Percentiles rank a stretch among this genome's conserved stretches.
These are phyloP conservation scores for Castor canadensis DNA, from an alignment of 2,113 vertebrate genomes.

Conservation along the genomic window DNA sequence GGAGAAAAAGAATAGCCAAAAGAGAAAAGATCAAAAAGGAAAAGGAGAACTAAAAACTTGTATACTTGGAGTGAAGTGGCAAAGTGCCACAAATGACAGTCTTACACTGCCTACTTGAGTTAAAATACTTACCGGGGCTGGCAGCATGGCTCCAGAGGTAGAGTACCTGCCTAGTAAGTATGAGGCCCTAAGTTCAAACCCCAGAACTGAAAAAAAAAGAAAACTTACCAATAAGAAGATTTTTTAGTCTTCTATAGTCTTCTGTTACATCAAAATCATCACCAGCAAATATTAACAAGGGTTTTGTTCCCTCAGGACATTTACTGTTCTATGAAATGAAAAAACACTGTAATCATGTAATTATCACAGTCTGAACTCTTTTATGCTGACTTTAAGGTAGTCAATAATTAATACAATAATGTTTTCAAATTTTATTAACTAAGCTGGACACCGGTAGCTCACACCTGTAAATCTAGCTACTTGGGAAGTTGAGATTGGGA, in stretches of 20 bases:
- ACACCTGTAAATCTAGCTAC: no score
- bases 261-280: conserved; percentile 91
- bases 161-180: no score
- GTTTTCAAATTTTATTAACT: background rate
- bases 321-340: conserved; percentile 86
- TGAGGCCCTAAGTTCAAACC: no score
- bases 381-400: conserved; percentile 6
- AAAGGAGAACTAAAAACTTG: background rate
- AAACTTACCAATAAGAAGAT: conserved; percentile 90
- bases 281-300: conserved; percentile 96
- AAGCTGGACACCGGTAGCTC: no score
- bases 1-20: background rate
- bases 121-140: conserved; percentile 86
- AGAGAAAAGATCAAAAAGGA: background rate
- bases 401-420: background rate
- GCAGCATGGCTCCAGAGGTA: no score
- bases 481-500: no score
- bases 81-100: background rate
- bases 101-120: background rate
- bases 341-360: background rate
- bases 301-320: conserved; percentile 96
- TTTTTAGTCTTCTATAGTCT: conserved; percentile 92
- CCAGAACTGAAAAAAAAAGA: no score
- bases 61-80: background rate
- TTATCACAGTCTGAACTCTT: conserved; percentile 23